A percentile compares a stretch with the other conserved stretches of the same genome.
These are phyloP conservation scores for Willisornis vidua DNA, from an alignment of 2,113 vertebrate genomes.

Conservation along the genomic window DNA sequence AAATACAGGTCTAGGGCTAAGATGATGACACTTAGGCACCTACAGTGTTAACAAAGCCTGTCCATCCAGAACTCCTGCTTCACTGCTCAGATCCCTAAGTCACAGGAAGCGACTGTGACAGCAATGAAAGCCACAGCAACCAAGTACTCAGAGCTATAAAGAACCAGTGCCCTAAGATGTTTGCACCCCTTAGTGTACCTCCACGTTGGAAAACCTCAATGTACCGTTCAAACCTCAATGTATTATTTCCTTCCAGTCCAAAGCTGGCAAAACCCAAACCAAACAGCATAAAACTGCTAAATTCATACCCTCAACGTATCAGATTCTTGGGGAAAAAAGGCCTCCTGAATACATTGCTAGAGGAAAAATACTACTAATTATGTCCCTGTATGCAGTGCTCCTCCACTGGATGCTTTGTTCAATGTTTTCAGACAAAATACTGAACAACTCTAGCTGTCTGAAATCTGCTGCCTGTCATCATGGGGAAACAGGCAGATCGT, in stretches of 20 bases:
- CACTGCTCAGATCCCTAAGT: not conserved
- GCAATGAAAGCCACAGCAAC: not conserved
- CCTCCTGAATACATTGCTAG: not conserved
- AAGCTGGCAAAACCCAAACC: not conserved
- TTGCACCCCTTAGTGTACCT: accelerated
- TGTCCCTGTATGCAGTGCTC: not conserved
- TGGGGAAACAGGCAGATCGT: not conserved
- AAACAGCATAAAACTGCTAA: not conserved
- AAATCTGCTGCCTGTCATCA: not conserved
- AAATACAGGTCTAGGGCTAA: not conserved
- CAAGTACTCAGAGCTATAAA: not conserved
- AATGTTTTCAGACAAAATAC: not conserved
- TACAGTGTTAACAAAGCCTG: not conserved
- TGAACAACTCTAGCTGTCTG: not conserved
- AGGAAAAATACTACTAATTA: not conserved
- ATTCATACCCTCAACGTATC: accelerated
- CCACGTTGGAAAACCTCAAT: not conserved
- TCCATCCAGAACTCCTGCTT: not conserved
- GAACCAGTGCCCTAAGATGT: not conserved
- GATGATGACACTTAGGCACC: not conserved
- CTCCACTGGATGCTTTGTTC: not conserved
- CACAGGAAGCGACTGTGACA: not conserved
- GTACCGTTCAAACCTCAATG: not conserved
- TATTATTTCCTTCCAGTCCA: not conserved
- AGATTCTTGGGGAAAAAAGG: not conserved